Evolutionary conservation across 1,140 invertebrate species (phyloP), one percentile per base, ranked within the genome.

Genomic region (Drosophila punjabiensis): DNA sequence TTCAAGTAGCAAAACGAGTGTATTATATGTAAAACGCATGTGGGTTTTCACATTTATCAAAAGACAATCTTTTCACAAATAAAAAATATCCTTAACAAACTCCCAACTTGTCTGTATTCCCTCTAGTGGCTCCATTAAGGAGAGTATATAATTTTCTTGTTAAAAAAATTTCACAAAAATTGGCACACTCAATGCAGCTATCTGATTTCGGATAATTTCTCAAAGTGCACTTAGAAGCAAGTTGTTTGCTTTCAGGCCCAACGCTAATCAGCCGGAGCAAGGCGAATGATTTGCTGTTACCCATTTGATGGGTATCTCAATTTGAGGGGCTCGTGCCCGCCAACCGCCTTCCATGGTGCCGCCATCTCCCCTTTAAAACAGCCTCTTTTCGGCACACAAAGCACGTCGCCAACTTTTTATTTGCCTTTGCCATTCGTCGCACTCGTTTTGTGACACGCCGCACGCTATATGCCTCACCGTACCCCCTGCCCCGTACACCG

Each of bases 321-420:
- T 55, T 61, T 50, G 41, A 60, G 45, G 43, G 53, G 81, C 80
- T 67, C 70, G 69, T 73, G 76, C 76, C 39, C 37, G 41, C 20
- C 20, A 48, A 28, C 53, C 28, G 50, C 41, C 43, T 52, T 16
- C 41, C 18, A 5, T 20, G 18, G 2, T 14, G 8, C 33, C n/a
- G 11, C 9, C 24, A n/a, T 11, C 33, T 24, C 16, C 52, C 10
- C 41, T 13, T 18, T 5, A 20, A 47, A 47, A 43, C 39, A 41
- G 45, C 47, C 62, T 30, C 60, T 65, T 60, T 79, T 89, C 56
- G 58, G 68, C 66, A 89, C 75, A 81, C 86, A 80, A 68, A 69
- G 79, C 86, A 89, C 82, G 86, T 89, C 71, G 86, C 65, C 50
- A 58, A 90, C 82, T 89, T 90, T 89, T 88, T 89, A 89, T 90